Base-by-base conservation (phyloP, 2,797 vertebrate species). In the Anabacerthia variegaticeps region DNA sequence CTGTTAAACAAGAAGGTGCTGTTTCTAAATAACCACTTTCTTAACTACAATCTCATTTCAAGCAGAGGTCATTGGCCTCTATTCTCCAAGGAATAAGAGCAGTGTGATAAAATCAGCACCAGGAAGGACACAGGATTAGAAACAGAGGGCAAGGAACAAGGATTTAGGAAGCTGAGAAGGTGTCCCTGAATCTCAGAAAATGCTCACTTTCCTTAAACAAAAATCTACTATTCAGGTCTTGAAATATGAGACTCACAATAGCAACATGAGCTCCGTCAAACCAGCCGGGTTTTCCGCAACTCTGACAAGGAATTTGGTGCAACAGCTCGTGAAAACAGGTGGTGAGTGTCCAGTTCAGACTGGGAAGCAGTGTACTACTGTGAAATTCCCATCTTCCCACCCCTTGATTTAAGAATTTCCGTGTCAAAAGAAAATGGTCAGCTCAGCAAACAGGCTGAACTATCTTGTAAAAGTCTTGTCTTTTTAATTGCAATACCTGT, bases 251-350 rank as follows among this genome's bases (percentile, higher is more conserved):
- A 93, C 88, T 82, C 63, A 19, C 20, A 22, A 85, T 14, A 82
- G 78, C 75, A 95, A 95, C 86, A 94, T 3, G 30, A 96, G 92
- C 51, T 82, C 36, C 0, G 49, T 85, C 91, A 95, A 95, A 86
- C 75, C 88, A 94, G 92, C 26, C 56, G 30, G 80, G 85, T 75
- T 89, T 87, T 95, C 93, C 88, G 88, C 84, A 88, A 73, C 73
- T 92, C 82, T 81, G 80, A 75, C 84, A 80, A 77, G 92, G 88
- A 95, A 95, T 96, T 96, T 11, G 2, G 81, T 80, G 68, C 79
- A 95, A 89, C 87, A 94, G 90, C 92, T 94, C 79, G 0, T 87
- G 84, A 89, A 96, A 96, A 97, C 96, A 97, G 96, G 95, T 97
- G 96, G 93, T 87, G 58, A 96, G 94, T 79, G 93, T 95, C 93